phyloP scores from a whole-genome alignment of 2,113 vertebrate species.

The Macaca nemestrina region DNA sequence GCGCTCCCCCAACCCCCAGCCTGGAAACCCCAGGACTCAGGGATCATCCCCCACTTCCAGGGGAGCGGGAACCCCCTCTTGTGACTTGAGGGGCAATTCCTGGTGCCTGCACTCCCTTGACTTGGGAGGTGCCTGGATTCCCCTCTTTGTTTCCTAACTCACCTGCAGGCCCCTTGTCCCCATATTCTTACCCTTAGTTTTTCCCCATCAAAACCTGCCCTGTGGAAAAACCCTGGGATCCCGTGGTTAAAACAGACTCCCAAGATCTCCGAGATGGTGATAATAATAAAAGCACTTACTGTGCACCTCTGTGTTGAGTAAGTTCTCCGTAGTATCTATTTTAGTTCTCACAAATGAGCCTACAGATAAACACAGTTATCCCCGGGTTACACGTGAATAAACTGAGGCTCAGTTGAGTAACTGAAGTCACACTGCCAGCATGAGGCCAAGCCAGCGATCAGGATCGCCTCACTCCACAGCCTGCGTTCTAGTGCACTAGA shows the following conservation, averaged over 20 bases:
- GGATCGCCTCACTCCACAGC: background rate
- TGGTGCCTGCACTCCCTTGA: background rate
- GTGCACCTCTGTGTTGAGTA: conserved; percentile 49
- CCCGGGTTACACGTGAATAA: background rate
- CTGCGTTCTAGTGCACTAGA: fast-evolving
- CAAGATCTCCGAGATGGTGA: background rate
- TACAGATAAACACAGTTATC: conserved; percentile 47
- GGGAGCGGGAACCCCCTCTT: background rate
- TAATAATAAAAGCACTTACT: conserved; percentile 57
- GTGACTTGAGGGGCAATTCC: background rate
- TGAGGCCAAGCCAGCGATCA: background rate
- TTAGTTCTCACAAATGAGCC: conserved; percentile 47
- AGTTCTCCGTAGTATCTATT: background rate
- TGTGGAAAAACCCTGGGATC: background rate
- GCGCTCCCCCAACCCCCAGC: fast-evolving
- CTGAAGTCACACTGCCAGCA: background rate
- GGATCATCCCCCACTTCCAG: fast-evolving
- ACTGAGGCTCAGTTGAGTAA: background rate
- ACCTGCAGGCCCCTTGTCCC: background rate
- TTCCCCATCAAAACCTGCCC: background rate
- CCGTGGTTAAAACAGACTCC: background rate
- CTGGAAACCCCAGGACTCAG: background rate
- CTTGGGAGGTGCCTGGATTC: background rate
- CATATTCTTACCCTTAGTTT: background rate
- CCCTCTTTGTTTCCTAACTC: background rate